phyloP scores from a whole-genome alignment of 2,113 vertebrate genomes.

The Syngnathus scovelli region DNA sequence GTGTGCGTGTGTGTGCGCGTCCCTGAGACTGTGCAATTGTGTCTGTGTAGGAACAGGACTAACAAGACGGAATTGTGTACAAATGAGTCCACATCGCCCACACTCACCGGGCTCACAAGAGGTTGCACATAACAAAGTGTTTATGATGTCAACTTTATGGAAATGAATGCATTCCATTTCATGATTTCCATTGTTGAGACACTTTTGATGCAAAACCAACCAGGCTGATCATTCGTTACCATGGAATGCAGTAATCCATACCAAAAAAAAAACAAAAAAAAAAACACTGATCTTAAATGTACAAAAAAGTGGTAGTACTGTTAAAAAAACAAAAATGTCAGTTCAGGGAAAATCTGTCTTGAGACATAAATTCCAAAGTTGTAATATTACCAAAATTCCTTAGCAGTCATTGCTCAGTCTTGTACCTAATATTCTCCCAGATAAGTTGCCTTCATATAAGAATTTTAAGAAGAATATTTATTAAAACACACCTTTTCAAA shows the following conservation, averaged over 20 bases:
- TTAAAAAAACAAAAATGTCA: no score
- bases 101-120: not conserved
- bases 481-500: not conserved
- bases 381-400: no score
- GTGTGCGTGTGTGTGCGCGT: constrained; percentile 29
- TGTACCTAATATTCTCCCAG: no score
- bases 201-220: not conserved
- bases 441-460: no score
- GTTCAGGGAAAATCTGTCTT: not conserved
- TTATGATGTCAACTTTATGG: constrained; percentile 7
- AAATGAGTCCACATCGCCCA: constrained; percentile 5
- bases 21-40: constrained; percentile 16
- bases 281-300: no score
- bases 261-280: no score
- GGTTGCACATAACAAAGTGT: constrained; percentile 5
- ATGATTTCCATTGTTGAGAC: not conserved
- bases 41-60: constrained; percentile 17
- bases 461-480: no score
- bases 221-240: not conserved
- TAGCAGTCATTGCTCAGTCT: no score
- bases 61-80: constrained; percentile 10
- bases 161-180: not conserved
- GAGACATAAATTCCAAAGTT: not conserved
- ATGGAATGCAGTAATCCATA: not conserved
- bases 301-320: not conserved